A percentile compares a stretch with the other conserved stretches of the same genome.
These are phyloP conservation scores for Cyprinodon variegatus DNA, from an alignment of 2,113 vertebrate species.

Conservation along the genomic window DNA sequence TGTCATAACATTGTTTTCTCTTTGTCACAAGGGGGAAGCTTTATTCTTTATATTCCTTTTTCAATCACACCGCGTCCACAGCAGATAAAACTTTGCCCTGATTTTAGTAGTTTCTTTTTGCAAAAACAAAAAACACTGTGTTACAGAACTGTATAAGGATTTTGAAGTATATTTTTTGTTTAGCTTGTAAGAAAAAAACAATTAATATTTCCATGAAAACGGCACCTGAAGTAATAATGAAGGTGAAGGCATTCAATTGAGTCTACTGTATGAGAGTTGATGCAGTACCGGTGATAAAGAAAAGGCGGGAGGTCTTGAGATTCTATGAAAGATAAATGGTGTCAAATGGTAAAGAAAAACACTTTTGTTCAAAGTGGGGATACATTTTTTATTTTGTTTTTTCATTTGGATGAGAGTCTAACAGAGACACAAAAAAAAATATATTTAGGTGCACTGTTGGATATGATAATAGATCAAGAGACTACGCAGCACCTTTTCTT, in stretches of 20 bases:
- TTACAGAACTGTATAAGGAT: not conserved
- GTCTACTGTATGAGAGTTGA: not conserved
- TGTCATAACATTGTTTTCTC: no score
- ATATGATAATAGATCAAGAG: conserved; percentile 90
- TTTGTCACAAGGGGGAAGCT: not conserved
- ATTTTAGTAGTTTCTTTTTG: not conserved
- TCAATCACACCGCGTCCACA: not conserved
- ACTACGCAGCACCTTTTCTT: conserved; percentile 80
- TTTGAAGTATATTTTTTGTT: no score
- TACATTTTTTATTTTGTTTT: not conserved
- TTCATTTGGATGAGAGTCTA: conserved; percentile 39
- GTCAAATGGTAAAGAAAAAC: not conserved
- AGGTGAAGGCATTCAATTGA: not conserved
- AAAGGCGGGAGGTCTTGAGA: no score
- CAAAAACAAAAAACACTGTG: not conserved
- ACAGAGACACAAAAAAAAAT: not conserved
- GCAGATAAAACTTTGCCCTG: not conserved
- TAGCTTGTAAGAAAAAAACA: not conserved
- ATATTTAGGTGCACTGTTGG: conserved; percentile 84
- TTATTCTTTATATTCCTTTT: not conserved
- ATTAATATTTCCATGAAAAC: not conserved
- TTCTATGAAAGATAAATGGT: not conserved
- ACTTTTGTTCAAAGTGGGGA: not conserved
- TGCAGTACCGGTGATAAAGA: not conserved
- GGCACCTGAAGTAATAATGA: not conserved